Evolutionary conservation across 2,888 invertebrate genomes (phyloP), one percentile per base, ranked within the genome.

Genomic region (Fragum whitleyi): DNA sequence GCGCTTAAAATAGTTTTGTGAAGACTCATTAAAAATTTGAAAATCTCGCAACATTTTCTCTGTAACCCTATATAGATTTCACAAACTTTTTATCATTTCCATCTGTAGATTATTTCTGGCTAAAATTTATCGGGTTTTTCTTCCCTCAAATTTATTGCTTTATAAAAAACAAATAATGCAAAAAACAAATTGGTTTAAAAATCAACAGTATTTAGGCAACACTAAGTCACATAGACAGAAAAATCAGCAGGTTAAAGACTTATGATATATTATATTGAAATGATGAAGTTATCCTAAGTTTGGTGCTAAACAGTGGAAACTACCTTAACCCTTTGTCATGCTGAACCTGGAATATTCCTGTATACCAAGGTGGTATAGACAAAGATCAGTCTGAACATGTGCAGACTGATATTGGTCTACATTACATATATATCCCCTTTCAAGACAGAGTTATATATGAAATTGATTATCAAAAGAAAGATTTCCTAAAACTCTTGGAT

Each of bases 191-290:
- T 3, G n/a, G 14, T 47, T 47, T 57, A 62, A 39, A 39, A 28
- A 39, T 65, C 65, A 65, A 65, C 65, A 65, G 65, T 65, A 36
- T 65, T 65, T 36, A 39, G 23, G 65, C 65, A 65, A 65, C 23
- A 23, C 42, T 42, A 65, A 42, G 42, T 65, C 23, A 65, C 65
- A 65, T 19, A 14, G 21, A 47, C 14, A 14, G 47, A 57, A 21
- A 53, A 57, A 57, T 57, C 57, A 57, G 57, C 57, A 57, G 57
- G 6, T 26, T 21, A 21, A n/a, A 21, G 2, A 57, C 57, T 57
- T 2, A 26, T 57, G 57, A 57, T 26, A 14, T 19, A 57, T 11
- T 11, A 53, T 11, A 21, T 21, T 21, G 23, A 11, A 14, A 57
- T 57, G 23, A 26, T 26, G 11, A 14, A 6, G 32, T 36, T 36